Evolutionary conservation across 2,888 invertebrate genomes (phyloP), one percentile per base, ranked within the genome.

Genomic region (Caradrina clavipalpis): DNA sequence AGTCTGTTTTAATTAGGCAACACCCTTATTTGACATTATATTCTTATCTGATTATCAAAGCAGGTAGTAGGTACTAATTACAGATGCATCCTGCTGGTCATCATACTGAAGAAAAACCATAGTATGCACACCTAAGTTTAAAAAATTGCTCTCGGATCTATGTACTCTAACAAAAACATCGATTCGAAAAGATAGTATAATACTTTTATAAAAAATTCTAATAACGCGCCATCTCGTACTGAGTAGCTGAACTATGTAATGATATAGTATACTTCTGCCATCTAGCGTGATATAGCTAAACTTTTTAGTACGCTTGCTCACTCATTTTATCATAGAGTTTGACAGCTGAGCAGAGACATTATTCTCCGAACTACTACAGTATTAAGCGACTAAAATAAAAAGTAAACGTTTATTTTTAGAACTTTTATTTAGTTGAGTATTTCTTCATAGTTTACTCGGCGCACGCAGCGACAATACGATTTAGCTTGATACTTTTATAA

Each of bases 281-380:
- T 87, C 91, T 91, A 71, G 59, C 60, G 75, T 49, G 7, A n/a
- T 82, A 62, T 85, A 86, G 84, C 22, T 2, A 15, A 58, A 87
- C 66, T 73, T 76, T n/a, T 21, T 21, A 22, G 45, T 5, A 11
- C 15, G 10, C 22, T 15, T 17, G 21, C 35, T 47, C n/a, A 19
- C 8, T 45, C 50, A 35, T 55, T 42, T 39, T 11, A 22, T 54
- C 21, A 1, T 21, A 13, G 5, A 1, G 3, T 77, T 72, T 83
- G 84, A 82, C 81, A 81, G 54, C 45, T 11, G 10, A 11, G 59
- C 26, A 17, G 26, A 54, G 10, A 21, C 11, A 49, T 19, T 35
- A 31, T 66, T 66, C 49, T 49, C 11, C 11, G 5, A 5, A 63
- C n/a, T 54, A 21, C 6, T 72, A n/a, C n/a, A n/a, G n/a, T n/a